A percentile compares a stretch with the other conserved stretches of the same genome.
phyloP scores from a whole-genome alignment of 2,888 invertebrate genomes.

The Mongoloraphidia duomilia region DNA sequence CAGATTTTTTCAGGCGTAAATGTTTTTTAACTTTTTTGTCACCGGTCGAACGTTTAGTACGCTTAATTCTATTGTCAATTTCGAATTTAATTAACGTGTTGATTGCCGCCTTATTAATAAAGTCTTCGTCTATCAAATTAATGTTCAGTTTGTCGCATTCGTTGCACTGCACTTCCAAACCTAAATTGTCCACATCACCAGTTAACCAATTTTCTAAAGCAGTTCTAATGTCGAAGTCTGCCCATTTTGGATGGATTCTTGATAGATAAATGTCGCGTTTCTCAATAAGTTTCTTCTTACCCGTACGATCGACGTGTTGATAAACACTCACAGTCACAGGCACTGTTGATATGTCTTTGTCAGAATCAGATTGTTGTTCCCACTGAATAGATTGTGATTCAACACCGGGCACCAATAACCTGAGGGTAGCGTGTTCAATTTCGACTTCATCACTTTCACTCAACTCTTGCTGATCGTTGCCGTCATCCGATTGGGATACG shows the following conservation, averaged over 20 bases:
- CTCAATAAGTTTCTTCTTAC: slow-evolving; percentile 26
- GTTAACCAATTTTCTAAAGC: slow-evolving; percentile 34
- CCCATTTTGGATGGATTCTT: slow-evolving; percentile 35
- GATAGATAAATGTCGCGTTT: slow-evolving; percentile 26
- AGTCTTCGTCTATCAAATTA: slow-evolving; percentile 24
- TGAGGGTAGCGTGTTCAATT: slow-evolving; percentile 33
- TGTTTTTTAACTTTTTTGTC: not conserved
- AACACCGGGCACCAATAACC: slow-evolving; percentile 25
- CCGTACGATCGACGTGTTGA: slow-evolving; percentile 12
- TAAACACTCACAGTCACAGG: slow-evolving; percentile 19
- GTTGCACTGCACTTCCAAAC: slow-evolving; percentile 38
- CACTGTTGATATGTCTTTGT: not conserved
- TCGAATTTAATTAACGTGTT: not conserved
- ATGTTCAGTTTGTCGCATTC: slow-evolving; percentile 30
- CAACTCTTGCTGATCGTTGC: too few relatives aligned
- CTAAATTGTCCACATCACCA: slow-evolving; percentile 32
- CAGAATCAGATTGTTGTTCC: too few relatives aligned
- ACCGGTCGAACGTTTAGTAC: slow-evolving; percentile 13
- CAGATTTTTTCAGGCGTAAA: slow-evolving; percentile 25
- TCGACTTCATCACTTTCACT: slow-evolving; percentile 13
- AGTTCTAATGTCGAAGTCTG: slow-evolving; percentile 42
- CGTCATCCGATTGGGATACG: too few relatives aligned
- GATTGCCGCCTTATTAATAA: slow-evolving; percentile 11
- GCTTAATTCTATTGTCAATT: slow-evolving; percentile 14
- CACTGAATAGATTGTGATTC: not conserved